phyloP scores from a whole-genome alignment of 2,113 vertebrate species.

The Marmota flaviventris region DNA sequence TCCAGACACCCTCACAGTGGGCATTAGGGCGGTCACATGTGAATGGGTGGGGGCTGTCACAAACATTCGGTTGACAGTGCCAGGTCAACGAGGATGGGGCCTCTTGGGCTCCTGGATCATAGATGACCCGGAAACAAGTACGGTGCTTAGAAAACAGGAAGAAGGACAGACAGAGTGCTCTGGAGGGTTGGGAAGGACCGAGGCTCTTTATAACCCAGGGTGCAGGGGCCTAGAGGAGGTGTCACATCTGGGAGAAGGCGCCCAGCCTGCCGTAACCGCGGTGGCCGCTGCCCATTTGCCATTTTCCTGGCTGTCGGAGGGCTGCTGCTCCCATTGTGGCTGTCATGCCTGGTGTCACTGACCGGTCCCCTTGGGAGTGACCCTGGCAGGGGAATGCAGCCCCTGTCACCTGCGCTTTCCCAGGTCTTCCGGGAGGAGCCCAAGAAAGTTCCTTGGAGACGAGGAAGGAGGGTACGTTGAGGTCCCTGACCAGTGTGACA shows the following conservation, averaged over 20 bases:
- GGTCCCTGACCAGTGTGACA: no score
- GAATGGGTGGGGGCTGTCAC: not conserved
- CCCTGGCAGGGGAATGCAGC: not conserved
- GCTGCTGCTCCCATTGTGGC: not conserved
- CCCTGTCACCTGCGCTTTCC: fast-evolving
- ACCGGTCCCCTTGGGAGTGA: not conserved
- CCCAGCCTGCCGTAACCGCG: fast-evolving
- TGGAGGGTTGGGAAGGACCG: not conserved
- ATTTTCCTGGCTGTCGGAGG: not conserved
- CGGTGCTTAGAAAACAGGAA: not conserved
- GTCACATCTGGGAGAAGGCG: fast-evolving
- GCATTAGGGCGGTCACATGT: not conserved
- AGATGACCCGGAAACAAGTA: not conserved
- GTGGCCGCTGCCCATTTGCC: fast-evolving
- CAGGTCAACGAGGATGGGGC: not conserved
- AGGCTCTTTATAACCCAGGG: not conserved
- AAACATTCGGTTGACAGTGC: not conserved
- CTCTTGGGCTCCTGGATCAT: not conserved
- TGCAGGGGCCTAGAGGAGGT: not conserved
- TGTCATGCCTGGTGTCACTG: not conserved
- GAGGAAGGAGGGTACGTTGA: not conserved
- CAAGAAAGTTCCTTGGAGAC: not conserved
- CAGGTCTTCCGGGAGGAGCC: not conserved
- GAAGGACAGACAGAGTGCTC: not conserved
- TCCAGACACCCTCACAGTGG: no score